Evolutionary conservation across 2,888 invertebrate genomes (phyloP), one percentile per base, ranked within the genome.

Genomic region (Ennomos fuscantarius): DNA sequence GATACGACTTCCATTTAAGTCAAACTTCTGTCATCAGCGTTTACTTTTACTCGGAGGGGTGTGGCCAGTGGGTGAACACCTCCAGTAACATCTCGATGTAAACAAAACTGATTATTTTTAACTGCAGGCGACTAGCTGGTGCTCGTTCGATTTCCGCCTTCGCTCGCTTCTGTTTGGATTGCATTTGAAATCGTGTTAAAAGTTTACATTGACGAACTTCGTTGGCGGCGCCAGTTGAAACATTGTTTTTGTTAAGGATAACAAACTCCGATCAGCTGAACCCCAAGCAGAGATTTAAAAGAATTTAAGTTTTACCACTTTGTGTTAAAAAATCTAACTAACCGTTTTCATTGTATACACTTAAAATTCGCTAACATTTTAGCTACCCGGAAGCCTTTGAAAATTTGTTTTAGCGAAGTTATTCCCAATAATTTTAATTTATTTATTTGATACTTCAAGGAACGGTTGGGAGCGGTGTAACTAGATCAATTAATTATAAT

Each of bases 1-100:
- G 82, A 87, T 88, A 81, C 86, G 83, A 87, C 88, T 89, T 86
- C 83, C 85, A 86, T 88, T 89, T 87, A 84, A 89, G 83, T 86
- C 81, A 79, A 90, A 90, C 82, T 89, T 89, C 86, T 88, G 85
- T 89, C 88, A 87, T 89, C 89, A 84, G 72, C 80, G 82, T 78
- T 84, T 83, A 84, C 83, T 86, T 87, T 85, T 58, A 44, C 39
- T 53, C 74, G 80, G 73, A 73, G 73, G 74, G 78, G 73, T 67
- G 76, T 79, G 80, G 73, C 77, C 76, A 74, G 70, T 70, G 68
- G 67, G 65, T 62, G 63, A 62, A 69, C 73, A 70, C 73, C 74
- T 77, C 72, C 76, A 84, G 84, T 83, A 84, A 81, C 63, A 79
- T 81, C 80, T 79, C 77, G 72, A 75, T 74, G 79, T 85, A 87